These are phyloP conservation scores for Trachelus iudaicus DNA, from an alignment of 2,888 invertebrate genomes.

Conservation along the genomic window DNA sequence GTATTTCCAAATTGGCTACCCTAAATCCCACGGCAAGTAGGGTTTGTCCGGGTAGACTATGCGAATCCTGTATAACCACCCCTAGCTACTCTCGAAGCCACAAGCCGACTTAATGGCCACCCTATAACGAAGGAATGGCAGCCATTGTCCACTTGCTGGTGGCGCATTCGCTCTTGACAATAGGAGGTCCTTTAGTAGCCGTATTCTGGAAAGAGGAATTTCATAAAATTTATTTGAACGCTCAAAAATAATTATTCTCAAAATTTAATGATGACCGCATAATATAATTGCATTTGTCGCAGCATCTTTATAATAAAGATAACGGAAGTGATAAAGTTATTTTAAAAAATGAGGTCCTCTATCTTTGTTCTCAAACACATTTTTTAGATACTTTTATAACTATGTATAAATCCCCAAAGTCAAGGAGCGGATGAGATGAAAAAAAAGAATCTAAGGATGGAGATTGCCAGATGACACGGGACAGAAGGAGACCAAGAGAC, in stretches of 20 bases:
- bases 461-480: not conserved
- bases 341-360: not conserved
- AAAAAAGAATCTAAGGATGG: not conserved
- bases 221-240: not conserved
- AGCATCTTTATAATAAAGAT: not conserved
- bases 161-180: conserved; percentile 27
- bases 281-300: not conserved
- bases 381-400: not conserved
- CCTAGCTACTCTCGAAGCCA: not conserved
- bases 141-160: conserved; percentile 37
- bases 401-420: not conserved
- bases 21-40: not conserved
- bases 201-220: not conserved
- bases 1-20: not conserved
- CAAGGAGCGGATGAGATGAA: not conserved
- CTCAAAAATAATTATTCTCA: not conserved
- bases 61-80: not conserved
- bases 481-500: conserved; percentile 14
- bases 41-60: not conserved
- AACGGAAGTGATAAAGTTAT: not conserved
- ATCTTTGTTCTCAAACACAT: not conserved
- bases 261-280: not conserved
- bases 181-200: not conserved
- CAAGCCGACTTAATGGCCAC: conserved; percentile 1
- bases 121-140: conserved; percentile 1